These are phyloP conservation scores for Bombus consobrinus DNA, from an alignment of 1,140 invertebrate species.

Conservation along the genomic window DNA sequence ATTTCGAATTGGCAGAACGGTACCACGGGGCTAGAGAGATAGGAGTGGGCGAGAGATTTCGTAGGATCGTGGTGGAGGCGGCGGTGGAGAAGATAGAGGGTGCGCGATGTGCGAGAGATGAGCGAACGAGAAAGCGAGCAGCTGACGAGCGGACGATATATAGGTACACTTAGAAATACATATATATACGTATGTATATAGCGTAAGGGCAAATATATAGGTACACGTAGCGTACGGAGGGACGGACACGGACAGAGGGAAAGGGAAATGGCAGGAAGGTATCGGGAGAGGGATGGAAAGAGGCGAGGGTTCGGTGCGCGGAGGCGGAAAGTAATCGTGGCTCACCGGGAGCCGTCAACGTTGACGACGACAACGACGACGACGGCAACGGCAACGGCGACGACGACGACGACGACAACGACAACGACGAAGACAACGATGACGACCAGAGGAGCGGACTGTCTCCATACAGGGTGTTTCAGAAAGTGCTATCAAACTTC, in stretches of 20 bases:
- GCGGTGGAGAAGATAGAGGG: conserved; percentile 31
- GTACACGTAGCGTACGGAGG: conserved; percentile 50
- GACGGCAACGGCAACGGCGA: neutral
- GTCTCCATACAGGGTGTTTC: conserved; percentile 24
- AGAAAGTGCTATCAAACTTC: neutral
- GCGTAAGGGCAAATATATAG: conserved; percentile 60
- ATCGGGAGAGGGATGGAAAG: conserved; percentile 68
- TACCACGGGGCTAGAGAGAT: neutral
- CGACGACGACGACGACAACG: too few relatives aligned
- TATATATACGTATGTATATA: conserved; percentile 35
- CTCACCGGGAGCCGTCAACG: conserved; percentile 72
- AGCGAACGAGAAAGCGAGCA: conserved; percentile 78
- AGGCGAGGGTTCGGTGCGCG: conserved; percentile 81
- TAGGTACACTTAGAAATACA: conserved; percentile 57
- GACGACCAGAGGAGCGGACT: neutral
- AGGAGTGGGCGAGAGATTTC: conserved; percentile 44
- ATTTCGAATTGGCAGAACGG: conserved; percentile 50
- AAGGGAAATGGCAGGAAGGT: conserved; percentile 61
- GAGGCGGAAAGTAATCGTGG: conserved; percentile 83
- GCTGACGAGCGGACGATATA: conserved; percentile 77
- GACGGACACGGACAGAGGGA: conserved; percentile 59
- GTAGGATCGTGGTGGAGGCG: conserved; percentile 56
- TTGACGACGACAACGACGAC: conserved; percentile 43
- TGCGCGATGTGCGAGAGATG: conserved; percentile 60
- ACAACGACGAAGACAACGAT: neutral